Percentiles rank a stretch among this genome's conserved stretches.
These are phyloP conservation scores for Synanthedon andrenaeformis DNA, from an alignment of 2,888 invertebrate species.

Conservation along the genomic window DNA sequence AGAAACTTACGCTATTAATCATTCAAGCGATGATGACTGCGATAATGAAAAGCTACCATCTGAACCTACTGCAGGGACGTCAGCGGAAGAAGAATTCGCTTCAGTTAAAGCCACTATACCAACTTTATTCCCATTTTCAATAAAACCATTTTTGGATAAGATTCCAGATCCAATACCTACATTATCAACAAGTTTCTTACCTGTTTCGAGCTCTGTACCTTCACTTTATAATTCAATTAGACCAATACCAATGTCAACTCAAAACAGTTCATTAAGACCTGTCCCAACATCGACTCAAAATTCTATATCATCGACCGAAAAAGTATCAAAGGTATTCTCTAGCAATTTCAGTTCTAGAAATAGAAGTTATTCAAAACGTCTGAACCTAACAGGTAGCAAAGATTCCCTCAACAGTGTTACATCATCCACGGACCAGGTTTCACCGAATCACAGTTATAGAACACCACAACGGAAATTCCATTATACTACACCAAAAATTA, in stretches of 20 bases:
- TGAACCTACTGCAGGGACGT: slow-evolving; percentile 37
- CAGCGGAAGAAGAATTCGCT: slow-evolving; percentile 33
- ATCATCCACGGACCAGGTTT: slow-evolving; percentile 25
- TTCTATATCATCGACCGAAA: slow-evolving; percentile 32
- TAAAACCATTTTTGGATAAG: slow-evolving; percentile 14
- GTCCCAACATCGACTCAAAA: slow-evolving; percentile 32
- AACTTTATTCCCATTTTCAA: slow-evolving; percentile 17
- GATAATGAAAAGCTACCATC: slow-evolving; percentile 41
- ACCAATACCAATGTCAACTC: slow-evolving; percentile 28
- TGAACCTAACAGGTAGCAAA: slow-evolving; percentile 41
- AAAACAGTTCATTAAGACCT: slow-evolving; percentile 12
- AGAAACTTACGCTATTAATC: slow-evolving; percentile 51
- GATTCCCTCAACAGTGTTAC: slow-evolving; percentile 55
- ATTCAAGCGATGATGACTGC: slow-evolving; percentile 49
- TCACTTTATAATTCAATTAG: slow-evolving; percentile 20
- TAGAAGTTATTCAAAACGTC: slow-evolving; percentile 48
- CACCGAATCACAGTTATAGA: slow-evolving; percentile 22
- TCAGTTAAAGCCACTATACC: slow-evolving; percentile 29
- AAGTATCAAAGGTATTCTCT: slow-evolving; percentile 26
- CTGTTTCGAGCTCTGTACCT: slow-evolving; percentile 21
- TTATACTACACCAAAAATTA: slow-evolving; percentile 47
- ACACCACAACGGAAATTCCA: slow-evolving; percentile 45
- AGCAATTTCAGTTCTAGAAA: slow-evolving; percentile 34
- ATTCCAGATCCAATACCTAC: slow-evolving; percentile 12
- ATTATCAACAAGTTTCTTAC: slow-evolving; percentile 23